Percentiles rank a stretch among this genome's conserved stretches.
phyloP scores from a whole-genome alignment of 1,140 invertebrate genomes.

The Phymorhynchus buccinoides region DNA sequence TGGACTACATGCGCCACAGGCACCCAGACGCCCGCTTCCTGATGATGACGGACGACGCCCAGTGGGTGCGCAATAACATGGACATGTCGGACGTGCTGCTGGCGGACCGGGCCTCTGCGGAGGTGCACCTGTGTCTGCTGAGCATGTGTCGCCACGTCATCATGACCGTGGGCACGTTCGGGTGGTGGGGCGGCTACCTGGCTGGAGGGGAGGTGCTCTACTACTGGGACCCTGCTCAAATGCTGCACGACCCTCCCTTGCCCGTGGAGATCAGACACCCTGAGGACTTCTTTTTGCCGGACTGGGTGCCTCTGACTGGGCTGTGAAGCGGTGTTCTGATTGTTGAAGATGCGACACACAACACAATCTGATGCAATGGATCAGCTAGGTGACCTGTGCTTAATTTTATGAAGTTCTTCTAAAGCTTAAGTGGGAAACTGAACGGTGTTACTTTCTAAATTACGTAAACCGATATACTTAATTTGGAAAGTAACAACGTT shows the following conservation, averaged over 20 bases:
- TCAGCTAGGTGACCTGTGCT: no score
- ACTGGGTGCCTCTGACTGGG: not conserved
- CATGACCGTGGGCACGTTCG: slow-evolving; percentile 65
- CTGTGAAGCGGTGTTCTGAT: not conserved
- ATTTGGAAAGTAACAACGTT: no score
- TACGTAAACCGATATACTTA: no score
- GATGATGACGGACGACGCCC: slow-evolving; percentile 23
- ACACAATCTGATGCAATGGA: not conserved
- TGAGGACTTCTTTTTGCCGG: not conserved
- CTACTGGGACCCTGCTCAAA: slow-evolving; percentile 35
- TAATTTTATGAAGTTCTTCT: no score
- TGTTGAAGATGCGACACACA: not conserved
- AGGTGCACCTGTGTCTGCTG: slow-evolving; percentile 67
- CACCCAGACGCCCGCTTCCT: slow-evolving; percentile 32
- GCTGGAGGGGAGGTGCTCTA: slow-evolving; percentile 63
- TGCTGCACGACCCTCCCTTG: not conserved
- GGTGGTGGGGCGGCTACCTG: slow-evolving; percentile 67
- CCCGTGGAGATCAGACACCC: not conserved
- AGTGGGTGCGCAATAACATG: slow-evolving; percentile 33
- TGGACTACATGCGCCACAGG: slow-evolving; percentile 32
- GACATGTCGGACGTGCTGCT: not conserved
- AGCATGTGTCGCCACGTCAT: slow-evolving; percentile 63
- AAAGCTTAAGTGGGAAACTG: no score
- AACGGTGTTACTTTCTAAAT: no score
- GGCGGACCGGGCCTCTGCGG: not conserved